A percentile compares a stretch with the other conserved stretches of the same genome.
Evolutionary conservation across 1,140 invertebrate species (phyloP).

Genomic region (Zeugodacus cucurbitae): DNA sequence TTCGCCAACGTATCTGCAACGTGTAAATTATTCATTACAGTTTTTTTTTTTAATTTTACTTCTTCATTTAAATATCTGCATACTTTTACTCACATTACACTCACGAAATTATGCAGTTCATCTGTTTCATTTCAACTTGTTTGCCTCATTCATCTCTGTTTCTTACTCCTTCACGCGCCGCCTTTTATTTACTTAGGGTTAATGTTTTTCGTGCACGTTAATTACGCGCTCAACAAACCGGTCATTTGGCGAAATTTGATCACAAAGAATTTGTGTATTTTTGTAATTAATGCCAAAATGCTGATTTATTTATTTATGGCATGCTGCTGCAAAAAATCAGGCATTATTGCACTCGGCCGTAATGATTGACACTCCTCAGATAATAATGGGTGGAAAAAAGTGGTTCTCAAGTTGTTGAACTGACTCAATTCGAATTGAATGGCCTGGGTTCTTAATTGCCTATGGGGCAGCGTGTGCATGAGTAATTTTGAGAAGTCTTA

Average conservation of each 20-base stretch:
- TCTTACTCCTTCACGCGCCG: neutral
- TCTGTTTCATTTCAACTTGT: neutral
- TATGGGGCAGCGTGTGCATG: neutral
- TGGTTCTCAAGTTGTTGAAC: neutral
- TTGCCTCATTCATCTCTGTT: neutral
- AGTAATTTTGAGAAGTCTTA: neutral
- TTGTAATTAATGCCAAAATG: neutral
- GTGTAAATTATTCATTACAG: neutral
- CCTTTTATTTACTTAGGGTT: neutral
- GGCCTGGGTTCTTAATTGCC: neutral
- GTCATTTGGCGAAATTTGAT: neutral
- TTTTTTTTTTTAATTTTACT: neutral
- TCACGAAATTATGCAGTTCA: neutral
- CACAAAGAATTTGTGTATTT: neutral
- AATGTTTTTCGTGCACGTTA: neutral
- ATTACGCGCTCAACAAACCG: neutral
- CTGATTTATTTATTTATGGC: neutral
- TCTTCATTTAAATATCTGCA: neutral
- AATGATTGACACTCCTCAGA: neutral
- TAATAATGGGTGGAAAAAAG: neutral
- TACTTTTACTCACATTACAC: neutral
- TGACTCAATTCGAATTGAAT: neutral
- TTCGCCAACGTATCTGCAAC: too few species aligned
- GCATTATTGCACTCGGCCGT: neutral
- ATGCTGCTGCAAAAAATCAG: neutral